phyloP scores from a whole-genome alignment of 2,113 vertebrate genomes.

The Mirounga angustirostris region DNA sequence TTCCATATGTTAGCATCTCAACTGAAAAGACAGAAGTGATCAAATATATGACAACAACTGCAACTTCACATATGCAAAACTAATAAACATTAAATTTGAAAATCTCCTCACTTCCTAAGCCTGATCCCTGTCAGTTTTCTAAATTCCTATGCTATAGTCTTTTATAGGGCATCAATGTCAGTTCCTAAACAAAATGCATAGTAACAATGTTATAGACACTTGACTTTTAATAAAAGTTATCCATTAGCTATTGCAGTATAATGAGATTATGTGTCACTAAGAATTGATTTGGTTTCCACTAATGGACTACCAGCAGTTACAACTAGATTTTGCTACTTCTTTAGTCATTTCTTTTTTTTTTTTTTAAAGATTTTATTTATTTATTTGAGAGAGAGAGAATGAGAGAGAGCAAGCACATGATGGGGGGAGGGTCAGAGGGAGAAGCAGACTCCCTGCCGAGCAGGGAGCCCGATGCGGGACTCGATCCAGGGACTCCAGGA shows the following conservation, averaged over 20 bases:
- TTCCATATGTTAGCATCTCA: not conserved
- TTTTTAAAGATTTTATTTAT: not conserved
- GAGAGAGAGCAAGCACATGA: no score
- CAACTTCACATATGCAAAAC: not conserved
- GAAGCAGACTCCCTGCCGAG: no score
- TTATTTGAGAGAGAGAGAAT: no score
- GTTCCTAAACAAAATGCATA: conserved; percentile 28
- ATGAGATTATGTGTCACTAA: conserved; percentile 14
- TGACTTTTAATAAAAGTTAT: conserved; percentile 55
- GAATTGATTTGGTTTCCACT: conserved; percentile 57
- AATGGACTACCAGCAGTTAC: conserved; percentile 35
- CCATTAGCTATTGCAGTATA: conserved; percentile 35
- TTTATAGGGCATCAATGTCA: not conserved
- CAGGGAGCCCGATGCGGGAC: no score
- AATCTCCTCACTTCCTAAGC: not conserved
- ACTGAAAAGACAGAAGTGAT: conserved; percentile 2
- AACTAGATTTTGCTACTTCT: conserved; percentile 50
- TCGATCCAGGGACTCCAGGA: no score
- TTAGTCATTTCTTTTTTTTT: conserved; percentile 67
- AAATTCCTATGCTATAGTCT: not conserved
- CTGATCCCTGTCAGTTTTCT: not conserved
- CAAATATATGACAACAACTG: not conserved
- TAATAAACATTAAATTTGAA: conserved; percentile 1
- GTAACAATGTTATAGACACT: not conserved
- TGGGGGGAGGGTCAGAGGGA: no score